Evolutionary conservation across 53 echinoderm and acorn worm species (phyloP), one percentile per base, ranked within the genome.

Genomic region (Antedon mediterranea): DNA sequence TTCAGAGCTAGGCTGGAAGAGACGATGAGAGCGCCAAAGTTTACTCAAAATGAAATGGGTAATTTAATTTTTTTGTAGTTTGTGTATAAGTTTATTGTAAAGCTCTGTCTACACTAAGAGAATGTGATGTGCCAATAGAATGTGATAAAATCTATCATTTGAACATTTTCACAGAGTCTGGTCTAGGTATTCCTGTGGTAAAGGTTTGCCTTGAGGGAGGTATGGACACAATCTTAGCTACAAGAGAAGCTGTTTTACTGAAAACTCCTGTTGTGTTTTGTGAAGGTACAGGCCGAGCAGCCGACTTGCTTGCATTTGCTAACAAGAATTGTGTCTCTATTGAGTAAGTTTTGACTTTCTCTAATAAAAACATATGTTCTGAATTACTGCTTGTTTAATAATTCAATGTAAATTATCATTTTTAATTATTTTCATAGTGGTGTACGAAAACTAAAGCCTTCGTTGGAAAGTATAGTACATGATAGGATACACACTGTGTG

Each of bases 211-310:
- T 93, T 28, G 93, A 93, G 71, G 93, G 93, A 13, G 93, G 93
- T 37, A 71, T 84, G 29, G 88, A 90, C 37, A 81, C 90, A 0
- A 34, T 93, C 15, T 33, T 78, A 28, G 85, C 78, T 3, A 90
- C 82, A 7, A 76, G 77, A 37, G 75, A 87, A n/a, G 86, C 88
- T 0, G 81, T 90, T 18, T 43, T 73, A 43, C 83, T 79, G 1
- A 79, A 71, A 11, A 90, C 88, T 27, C 93, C 93, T 15, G 85
- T 87, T 41, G 86, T 93, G 26, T 71, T 93, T 26, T 93, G 93
- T 72, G 85, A 93, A 20, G 93, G 93, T 13, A 88, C 90, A 28
- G 93, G 93, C 3, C 81, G 93, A 32, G 93, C 90, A 30, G 90
- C 93, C 29, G 90, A 93, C 41, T 81, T 93, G 71, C 79, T 93